These are phyloP conservation scores for Drosophila orosa DNA, from an alignment of 1,140 invertebrate genomes.

Conservation along the genomic window DNA sequence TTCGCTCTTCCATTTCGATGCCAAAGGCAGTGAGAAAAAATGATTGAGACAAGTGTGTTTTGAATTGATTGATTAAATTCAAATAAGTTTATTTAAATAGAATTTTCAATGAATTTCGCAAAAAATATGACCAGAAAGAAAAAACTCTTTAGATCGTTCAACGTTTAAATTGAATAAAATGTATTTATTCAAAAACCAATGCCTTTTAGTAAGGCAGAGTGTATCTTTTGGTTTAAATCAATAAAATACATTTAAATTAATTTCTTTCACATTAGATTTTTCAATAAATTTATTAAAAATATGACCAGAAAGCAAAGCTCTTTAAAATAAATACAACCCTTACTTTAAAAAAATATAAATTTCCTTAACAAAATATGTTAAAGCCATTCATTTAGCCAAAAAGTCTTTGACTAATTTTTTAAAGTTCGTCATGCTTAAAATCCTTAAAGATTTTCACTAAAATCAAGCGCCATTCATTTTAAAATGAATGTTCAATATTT, in stretches of 20 bases:
- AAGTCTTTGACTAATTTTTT: background rate
- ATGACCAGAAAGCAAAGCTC: background rate
- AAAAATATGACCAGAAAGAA: too few relatives aligned
- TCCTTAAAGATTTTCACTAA: background rate
- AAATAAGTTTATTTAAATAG: too few relatives aligned
- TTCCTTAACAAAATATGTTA: background rate
- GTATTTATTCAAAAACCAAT: too few relatives aligned
- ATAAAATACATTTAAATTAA: background rate
- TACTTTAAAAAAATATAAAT: background rate
- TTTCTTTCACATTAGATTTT: background rate
- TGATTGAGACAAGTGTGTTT: too few relatives aligned
- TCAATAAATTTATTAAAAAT: background rate
- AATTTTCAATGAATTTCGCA: background rate
- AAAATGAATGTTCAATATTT: background rate
- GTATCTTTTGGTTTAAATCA: background rate
- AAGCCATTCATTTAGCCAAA: too few relatives aligned
- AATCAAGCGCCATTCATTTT: background rate
- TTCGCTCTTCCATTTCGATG: conserved; percentile 42
- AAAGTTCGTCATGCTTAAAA: background rate
- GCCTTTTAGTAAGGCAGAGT: too few relatives aligned
- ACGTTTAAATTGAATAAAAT: too few relatives aligned
- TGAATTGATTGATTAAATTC: too few relatives aligned
- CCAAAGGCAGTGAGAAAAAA: conserved; percentile 21
- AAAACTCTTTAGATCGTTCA: too few relatives aligned
- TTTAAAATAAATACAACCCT: background rate